Evolutionary conservation across 2,113 vertebrate genomes (phyloP).

Genomic region (Dissostichus mawsoni): DNA sequence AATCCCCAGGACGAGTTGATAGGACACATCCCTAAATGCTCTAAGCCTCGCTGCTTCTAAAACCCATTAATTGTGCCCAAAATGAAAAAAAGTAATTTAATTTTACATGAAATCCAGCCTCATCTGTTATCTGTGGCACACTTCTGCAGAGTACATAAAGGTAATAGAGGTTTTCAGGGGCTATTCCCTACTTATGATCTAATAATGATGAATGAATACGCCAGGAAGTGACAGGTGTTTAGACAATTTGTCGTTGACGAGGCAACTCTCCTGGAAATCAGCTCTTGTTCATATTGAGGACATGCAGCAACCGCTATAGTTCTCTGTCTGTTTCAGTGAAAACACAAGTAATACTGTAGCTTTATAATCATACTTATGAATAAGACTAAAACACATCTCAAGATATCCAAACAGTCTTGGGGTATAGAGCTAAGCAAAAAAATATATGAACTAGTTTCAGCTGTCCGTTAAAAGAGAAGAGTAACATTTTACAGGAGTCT

Average conservation of each 20-base stretch:
- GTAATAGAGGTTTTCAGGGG: slow-evolving; percentile 82
- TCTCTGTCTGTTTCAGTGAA: not conserved
- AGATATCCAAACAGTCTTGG: not conserved
- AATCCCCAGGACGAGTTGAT: slow-evolving; percentile 74
- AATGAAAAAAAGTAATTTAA: slow-evolving; percentile 78
- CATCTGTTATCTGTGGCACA: slow-evolving; percentile 81
- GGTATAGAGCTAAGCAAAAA: not conserved
- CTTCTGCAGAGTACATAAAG: slow-evolving; percentile 75
- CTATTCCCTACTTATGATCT: slow-evolving; percentile 82
- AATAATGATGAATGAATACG: slow-evolving; percentile 87
- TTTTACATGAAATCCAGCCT: slow-evolving; percentile 70
- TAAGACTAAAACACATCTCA: not conserved
- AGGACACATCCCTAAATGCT: slow-evolving; percentile 73
- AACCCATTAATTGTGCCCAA: slow-evolving; percentile 77
- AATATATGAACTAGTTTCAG: not conserved
- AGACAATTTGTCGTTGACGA: slow-evolving; percentile 64
- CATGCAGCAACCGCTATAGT: slow-evolving; percentile 19
- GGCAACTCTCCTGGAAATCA: slow-evolving; percentile 66
- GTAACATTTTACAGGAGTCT: not conserved
- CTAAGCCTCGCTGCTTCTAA: slow-evolving; percentile 61
- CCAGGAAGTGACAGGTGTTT: slow-evolving; percentile 84
- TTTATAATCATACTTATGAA: not conserved
- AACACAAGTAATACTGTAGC: not conserved
- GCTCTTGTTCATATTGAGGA: slow-evolving; percentile 68
- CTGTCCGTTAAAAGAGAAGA: not conserved